Conservation (phyloP, 30 jellyfish, hydroid and myxozoan genomes). For the Cassiopea andromeda region DNA sequence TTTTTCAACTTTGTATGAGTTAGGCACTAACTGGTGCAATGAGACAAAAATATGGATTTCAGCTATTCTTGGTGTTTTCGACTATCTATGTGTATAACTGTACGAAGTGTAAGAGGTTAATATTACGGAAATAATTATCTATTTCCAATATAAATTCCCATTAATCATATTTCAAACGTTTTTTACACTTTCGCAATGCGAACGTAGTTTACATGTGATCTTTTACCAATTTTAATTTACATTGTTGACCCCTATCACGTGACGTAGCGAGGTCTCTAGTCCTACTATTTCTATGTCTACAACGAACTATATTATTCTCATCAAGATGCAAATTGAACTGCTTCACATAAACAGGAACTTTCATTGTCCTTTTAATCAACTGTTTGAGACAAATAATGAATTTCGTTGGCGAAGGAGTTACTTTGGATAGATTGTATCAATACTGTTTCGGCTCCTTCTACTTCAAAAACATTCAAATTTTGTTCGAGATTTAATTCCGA, state of each 20-base stretch:
- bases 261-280: too few species aligned
- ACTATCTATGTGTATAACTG: neutral
- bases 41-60: neutral
- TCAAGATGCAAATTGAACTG: slow-evolving; percentile 44
- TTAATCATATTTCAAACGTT: too few species aligned
- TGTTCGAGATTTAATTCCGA: neutral
- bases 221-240: slow-evolving; percentile 9
- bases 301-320: slow-evolving; percentile 13
- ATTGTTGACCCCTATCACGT: neutral
- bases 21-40: too few species aligned
- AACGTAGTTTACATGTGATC: neutral
- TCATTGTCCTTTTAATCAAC: neutral
- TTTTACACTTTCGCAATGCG: too few species aligned
- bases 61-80: slow-evolving; percentile 44
- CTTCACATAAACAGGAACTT: slow-evolving; percentile 25
- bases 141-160: too few species aligned
- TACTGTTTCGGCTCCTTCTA: slow-evolving; percentile 8
- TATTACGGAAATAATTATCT: too few species aligned
- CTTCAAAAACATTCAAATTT: too few species aligned
- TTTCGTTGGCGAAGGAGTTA: slow-evolving; percentile 26
- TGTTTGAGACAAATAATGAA: slow-evolving; percentile 3
- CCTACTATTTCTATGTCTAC: neutral
- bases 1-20: too few species aligned
- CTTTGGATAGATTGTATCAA: slow-evolving; percentile 29
- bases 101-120: too few species aligned